phyloP scores from a whole-genome alignment of 2,888 invertebrate genomes.

The Drepana falcataria region DNA sequence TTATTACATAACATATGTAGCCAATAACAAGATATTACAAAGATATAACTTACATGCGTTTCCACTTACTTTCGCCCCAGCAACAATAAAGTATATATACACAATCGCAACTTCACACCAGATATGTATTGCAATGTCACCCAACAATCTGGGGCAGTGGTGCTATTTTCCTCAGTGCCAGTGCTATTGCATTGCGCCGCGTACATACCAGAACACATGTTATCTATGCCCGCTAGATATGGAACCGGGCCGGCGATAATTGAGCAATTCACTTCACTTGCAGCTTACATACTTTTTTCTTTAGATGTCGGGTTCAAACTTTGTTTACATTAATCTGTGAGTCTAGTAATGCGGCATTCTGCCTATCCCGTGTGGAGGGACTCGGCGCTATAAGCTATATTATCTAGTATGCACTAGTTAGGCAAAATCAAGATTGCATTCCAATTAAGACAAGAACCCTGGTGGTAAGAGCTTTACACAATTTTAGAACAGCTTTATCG shows the following conservation, averaged over 20 bases:
- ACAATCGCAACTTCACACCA: background rate
- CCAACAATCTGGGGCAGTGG: conserved; percentile 51
- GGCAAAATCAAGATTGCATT: no score
- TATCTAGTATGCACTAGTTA: no score
- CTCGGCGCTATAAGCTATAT: no score
- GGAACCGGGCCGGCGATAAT: conserved; percentile 50
- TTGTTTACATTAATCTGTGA: no score
- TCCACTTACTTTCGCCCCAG: background rate
- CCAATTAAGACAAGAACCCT: no score
- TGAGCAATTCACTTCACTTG: conserved; percentile 62
- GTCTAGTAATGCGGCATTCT: no score
- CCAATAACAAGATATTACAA: no score
- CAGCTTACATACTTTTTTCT: conserved; percentile 33
- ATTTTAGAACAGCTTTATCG: no score
- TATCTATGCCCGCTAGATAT: conserved; percentile 32
- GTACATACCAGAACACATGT: conserved; percentile 9
- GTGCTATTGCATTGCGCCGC: conserved; percentile 16
- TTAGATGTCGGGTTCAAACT: conserved; percentile 5
- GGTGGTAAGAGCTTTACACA: no score
- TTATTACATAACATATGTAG: no score
- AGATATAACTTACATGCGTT: background rate
- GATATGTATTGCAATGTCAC: conserved; percentile 39
- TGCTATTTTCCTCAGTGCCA: no score
- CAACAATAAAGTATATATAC: background rate
- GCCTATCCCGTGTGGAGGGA: no score